Percentiles rank a stretch among this genome's conserved stretches.
Conservation (phyloP, 2,888 invertebrate species). For the Megaustenia siamemsis region DNA sequence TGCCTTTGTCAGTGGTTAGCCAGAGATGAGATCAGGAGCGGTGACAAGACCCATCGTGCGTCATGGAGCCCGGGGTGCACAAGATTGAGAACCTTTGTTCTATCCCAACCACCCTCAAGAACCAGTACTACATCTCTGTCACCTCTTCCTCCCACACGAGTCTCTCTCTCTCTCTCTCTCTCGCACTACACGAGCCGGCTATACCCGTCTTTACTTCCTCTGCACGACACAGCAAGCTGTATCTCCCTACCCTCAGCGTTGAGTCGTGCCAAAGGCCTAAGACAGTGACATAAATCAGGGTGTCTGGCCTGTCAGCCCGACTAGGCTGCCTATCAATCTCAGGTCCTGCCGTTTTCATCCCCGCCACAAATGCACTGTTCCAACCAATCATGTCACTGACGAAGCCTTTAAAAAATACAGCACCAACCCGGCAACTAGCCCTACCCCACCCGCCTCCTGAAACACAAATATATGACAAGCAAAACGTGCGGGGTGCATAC, state of each 20-base stretch:
- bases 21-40: too few species aligned
- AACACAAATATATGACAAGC: background rate
- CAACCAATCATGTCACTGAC: constrained; percentile 81
- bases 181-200: constrained; percentile 13
- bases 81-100: too few species aligned
- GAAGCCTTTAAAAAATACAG: constrained; percentile 24
- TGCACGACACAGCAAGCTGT: constrained; percentile 4
- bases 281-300: constrained; percentile 51
- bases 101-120: background rate
- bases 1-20: background rate
- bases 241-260: constrained; percentile 16
- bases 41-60: too few species aligned
- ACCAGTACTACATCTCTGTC: constrained; percentile 11
- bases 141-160: background rate
- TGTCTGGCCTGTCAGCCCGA: constrained; percentile 47
- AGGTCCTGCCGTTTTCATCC: constrained; percentile 32
- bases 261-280: constrained; percentile 50
- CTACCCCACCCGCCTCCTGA: background rate
- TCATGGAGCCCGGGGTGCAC: too few species aligned
- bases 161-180: background rate
- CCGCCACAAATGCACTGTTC: constrained; percentile 76
- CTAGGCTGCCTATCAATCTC: constrained; percentile 51
- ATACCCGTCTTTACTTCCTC: constrained; percentile 23
- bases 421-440: constrained; percentile 14
- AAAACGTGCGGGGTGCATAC: background rate